Evolutionary conservation across 2,797 vertebrate genomes (phyloP).

Genomic region (Arremon aurantiirostris): DNA sequence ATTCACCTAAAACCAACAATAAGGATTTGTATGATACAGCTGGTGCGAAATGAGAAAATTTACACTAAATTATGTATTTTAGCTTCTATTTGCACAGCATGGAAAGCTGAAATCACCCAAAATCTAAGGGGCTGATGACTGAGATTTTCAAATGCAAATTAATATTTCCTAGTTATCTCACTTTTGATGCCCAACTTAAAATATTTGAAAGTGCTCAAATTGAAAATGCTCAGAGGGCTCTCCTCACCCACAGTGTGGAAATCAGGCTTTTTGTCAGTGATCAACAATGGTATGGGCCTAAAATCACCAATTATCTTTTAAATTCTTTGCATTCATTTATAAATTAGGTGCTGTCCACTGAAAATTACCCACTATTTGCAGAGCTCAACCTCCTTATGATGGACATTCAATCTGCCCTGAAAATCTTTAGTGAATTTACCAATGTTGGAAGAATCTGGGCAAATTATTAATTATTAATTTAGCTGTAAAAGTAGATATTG

Average conservation of each 20-base stretch:
- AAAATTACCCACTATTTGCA: neutral
- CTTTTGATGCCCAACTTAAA: neutral
- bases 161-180: neutral
- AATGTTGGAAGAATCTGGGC: neutral
- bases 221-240: neutral
- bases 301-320: neutral
- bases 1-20: neutral
- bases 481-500: neutral
- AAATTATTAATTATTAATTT: neutral
- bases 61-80: neutral
- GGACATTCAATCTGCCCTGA: neutral
- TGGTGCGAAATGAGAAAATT: neutral
- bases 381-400: neutral
- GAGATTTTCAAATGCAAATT: neutral
- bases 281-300: neutral
- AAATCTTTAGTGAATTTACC: neutral
- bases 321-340: neutral
- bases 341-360: neutral
- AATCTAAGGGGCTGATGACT: neutral
- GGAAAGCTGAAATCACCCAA: neutral
- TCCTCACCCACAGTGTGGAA: neutral
- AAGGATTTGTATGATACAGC: neutral
- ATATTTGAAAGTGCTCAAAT: neutral
- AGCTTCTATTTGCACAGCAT: neutral
- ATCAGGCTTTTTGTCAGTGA: neutral